Evolutionary conservation across 2,113 vertebrate species (phyloP).

Genomic region (Pionites leucogaster): DNA sequence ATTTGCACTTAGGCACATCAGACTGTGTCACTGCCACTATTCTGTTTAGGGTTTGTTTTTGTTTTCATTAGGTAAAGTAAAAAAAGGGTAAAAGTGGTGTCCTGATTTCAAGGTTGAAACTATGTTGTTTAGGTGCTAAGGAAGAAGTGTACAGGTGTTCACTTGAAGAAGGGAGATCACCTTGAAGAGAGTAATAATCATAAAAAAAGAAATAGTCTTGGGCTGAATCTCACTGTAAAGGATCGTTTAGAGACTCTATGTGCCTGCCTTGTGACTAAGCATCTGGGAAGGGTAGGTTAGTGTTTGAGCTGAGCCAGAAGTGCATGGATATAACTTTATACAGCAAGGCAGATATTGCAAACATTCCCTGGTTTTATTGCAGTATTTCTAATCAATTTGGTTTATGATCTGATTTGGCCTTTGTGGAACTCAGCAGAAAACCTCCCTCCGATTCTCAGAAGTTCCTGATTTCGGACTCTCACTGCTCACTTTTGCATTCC

Average conservation of each 20-base stretch:
- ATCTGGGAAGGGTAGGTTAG: neutral
- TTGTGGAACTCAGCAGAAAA: neutral
- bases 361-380: neutral
- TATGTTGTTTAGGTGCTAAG: neutral
- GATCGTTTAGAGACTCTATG: neutral
- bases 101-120: conserved; percentile 9
- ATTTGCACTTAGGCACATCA: neutral
- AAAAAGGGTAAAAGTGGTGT: neutral
- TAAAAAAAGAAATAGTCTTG: neutral
- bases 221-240: neutral
- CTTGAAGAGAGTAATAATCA: neutral
- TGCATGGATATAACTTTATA: neutral
- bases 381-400: neutral
- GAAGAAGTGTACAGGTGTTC: neutral
- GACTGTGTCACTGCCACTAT: neutral
- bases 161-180: neutral
- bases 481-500: neutral
- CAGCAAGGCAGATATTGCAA: neutral
- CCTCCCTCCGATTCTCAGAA: neutral
- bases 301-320: neutral
- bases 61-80: neutral
- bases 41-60: neutral
- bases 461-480: neutral
- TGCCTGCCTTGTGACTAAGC: neutral
- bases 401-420: neutral